Conservation (phyloP, 2,888 invertebrate genomes). For the Euzetes globulus region DNA sequence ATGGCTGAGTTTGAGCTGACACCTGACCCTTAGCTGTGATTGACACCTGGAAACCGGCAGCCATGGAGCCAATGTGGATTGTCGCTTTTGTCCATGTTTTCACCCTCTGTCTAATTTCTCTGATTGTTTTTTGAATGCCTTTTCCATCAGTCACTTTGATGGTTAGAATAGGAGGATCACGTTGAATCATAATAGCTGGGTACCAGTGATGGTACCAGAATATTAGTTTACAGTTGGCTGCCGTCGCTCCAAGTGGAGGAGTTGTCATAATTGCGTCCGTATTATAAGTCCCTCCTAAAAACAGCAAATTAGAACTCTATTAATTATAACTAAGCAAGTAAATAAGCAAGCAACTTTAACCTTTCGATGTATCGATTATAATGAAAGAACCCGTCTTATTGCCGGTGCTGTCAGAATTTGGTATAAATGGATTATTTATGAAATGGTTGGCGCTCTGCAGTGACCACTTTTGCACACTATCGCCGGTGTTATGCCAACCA, state of each 20-base stretch:
- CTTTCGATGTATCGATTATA: background rate
- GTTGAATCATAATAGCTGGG: background rate
- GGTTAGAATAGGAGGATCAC: background rate
- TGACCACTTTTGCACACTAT: background rate
- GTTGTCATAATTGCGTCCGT: background rate
- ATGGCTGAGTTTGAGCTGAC: background rate
- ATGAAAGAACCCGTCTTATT: background rate
- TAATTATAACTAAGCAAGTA: too few relatives aligned
- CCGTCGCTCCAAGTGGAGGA: background rate
- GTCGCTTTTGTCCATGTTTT: background rate
- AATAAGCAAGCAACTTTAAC: too few relatives aligned
- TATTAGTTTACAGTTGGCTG: background rate
- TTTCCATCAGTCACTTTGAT: background rate
- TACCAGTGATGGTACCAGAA: background rate
- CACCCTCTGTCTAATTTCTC: background rate
- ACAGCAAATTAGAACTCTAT: background rate
- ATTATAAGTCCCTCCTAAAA: background rate
- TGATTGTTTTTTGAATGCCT: background rate
- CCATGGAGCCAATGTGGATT: background rate
- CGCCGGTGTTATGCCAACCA: conserved; percentile 8
- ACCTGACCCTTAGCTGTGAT: background rate
- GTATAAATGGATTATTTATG: background rate
- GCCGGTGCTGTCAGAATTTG: background rate
- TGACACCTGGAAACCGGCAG: background rate
- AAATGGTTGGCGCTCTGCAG: background rate